Evolutionary conservation across 2,888 invertebrate species (phyloP), one percentile per base, ranked within the genome.

Genomic region (Plebejus anna): DNA sequence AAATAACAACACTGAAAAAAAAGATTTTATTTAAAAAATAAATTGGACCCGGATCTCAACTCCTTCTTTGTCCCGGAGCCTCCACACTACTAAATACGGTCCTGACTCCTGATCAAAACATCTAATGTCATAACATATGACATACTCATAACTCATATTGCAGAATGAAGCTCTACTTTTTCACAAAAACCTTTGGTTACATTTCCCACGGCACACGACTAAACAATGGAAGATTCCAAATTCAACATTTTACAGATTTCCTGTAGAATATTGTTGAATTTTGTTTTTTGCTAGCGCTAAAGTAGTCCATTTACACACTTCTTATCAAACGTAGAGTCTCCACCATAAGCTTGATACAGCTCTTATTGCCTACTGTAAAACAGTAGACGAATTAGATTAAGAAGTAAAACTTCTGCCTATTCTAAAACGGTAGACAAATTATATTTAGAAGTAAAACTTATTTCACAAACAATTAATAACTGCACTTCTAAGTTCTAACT

Each of bases 91-190:
- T 55, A 55, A 4, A 16, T 55, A 22, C 22, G 22, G n/a, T 22
- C 59, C 59, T 7, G 22, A 13, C 22, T 22, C 59, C 59, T 7
- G 22, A 13, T 59, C 66, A 32, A 66, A 1, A 61, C 28, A 28
- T 28, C 61, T 61, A 28, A 11, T 28, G 61, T 61, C 28, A 61
- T 22, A 22, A 22, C 22, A 22, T 22, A 22, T 22, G 22, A 22
- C 22, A 22, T 22, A 22, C 22, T 22, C 22, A 22, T 22, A 22
- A 22, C 22, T 22, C 0, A 22, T 61, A 28, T 61, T 61, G 32
- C 66, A 66, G 36, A 66, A 66, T 36, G 32, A 61, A 61, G 28
- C 22, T 61, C 61, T 61, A 66, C 66, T 66, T 66, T 66, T 32
- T 32, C 66, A 66, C 66, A 36, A 36, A 66, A 5, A 32, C 32